Conservation (phyloP, 2,113 vertebrate genomes). For the Pomatorhinus ruficollis region DNA sequence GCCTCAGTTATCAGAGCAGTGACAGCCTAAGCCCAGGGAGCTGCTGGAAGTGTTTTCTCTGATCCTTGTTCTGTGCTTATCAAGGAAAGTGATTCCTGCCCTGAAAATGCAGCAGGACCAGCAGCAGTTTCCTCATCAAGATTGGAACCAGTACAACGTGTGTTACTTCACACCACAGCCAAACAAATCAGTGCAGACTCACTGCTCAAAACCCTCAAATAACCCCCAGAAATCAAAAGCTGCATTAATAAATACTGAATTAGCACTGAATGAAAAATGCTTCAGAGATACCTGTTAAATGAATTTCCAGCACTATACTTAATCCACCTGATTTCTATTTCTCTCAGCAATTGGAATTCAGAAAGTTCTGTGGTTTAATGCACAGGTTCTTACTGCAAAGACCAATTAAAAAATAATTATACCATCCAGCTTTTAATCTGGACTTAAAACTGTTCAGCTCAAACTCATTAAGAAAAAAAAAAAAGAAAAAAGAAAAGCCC, state of each 20-base stretch:
- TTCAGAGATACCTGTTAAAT: accelerated
- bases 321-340: neutral
- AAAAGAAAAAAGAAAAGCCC: neutral
- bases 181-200: neutral
- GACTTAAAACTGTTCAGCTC: neutral
- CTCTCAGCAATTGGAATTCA: neutral
- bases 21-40: neutral
- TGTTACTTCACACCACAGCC: neutral
- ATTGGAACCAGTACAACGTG: neutral
- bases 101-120: neutral
- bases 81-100: neutral
- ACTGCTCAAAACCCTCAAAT: neutral
- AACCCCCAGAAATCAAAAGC: neutral
- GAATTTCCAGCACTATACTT: neutral
- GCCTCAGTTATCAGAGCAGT: accelerated
- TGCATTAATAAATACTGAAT: neutral
- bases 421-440: neutral
- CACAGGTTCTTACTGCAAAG: neutral
- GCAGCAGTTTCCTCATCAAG: neutral
- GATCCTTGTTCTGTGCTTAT: neutral
- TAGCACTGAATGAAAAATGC: neutral
- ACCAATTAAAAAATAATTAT: neutral
- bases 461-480: neutral
- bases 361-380: neutral
- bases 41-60: neutral